A percentile compares a stretch with the other conserved stretches of the same genome.
These are phyloP conservation scores for Chrysocyon brachyurus DNA, from an alignment of 2,797 vertebrate species.

Conservation along the genomic window DNA sequence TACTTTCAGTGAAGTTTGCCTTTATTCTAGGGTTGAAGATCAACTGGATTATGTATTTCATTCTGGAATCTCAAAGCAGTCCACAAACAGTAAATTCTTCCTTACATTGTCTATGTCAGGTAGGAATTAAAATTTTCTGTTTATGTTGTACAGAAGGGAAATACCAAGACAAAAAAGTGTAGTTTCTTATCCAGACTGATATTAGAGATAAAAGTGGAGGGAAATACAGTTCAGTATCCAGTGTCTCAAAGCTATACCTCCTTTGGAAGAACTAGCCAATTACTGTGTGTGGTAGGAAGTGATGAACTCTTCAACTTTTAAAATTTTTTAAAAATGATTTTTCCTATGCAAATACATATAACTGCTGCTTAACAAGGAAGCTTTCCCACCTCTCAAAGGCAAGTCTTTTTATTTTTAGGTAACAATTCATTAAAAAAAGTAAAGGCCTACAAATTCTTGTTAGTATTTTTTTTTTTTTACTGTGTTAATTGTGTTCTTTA, in stretches of 20 bases:
- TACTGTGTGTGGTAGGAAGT: background rate
- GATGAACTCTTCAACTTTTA: background rate
- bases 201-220: constrained; percentile 22
- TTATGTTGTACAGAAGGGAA: constrained; percentile 60
- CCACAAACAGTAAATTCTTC: constrained; percentile 76
- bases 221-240: background rate
- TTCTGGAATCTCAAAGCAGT: constrained; percentile 66
- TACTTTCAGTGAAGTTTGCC: constrained; percentile 67
- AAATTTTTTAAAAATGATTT: constrained; percentile 50
- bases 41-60: constrained; percentile 69
- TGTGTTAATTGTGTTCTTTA: constrained; percentile 52
- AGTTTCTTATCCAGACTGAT: constrained; percentile 20
- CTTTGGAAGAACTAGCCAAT: constrained; percentile 45
- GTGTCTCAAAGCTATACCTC: background rate
- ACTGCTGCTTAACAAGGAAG: constrained; percentile 35
- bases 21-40: constrained; percentile 75
- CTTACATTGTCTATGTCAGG: constrained; percentile 58
- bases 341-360: constrained; percentile 42
- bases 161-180: background rate
- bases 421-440: constrained; percentile 53
- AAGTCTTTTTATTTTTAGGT: constrained; percentile 56
- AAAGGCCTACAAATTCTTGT: constrained; percentile 39
- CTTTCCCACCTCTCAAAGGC: constrained; percentile 5
- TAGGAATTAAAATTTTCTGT: constrained; percentile 74
- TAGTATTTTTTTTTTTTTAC: background rate